Evolutionary conservation across 2,797 vertebrate species (phyloP), one percentile per base, ranked within the genome.

Genomic region (Spinibarbus caldwelli): DNA sequence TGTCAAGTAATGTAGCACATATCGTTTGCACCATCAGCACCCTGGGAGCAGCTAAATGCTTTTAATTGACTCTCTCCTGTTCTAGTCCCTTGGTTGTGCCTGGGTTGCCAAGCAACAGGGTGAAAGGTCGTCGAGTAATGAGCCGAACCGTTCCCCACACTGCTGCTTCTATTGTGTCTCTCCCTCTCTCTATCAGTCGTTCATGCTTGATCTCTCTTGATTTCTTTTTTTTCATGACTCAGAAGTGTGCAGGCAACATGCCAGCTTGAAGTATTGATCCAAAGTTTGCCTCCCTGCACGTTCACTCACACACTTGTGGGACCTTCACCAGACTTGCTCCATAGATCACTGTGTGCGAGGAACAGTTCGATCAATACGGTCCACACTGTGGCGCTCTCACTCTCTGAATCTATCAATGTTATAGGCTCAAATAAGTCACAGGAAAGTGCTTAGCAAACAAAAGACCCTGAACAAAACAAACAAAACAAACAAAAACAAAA

Each of bases 101-200:
- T 89, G 43, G 2, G 91, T 94, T 92, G 93, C 92, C 92, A 89
- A 80, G 93, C 89, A 88, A 93, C 91, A 87, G 90, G 90, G 90
- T 90, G 89, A 86, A 92, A 92, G 94, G 93, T 94, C 92, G 89
- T 80, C 73, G 82, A 76, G 79, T 94, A 94, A 95, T 92, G 91
- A 94, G 93, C 88, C 87, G 81, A 89, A 92, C 85, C 80, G 9
- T 78, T 87, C 83, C 73, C 73, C 72, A 85, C 73, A 71, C 89
- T 84, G 82, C 80, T 41, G 77, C 54, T 83, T 67, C 38, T 49
- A 59, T 76, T 85, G 73, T 81, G 77, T 41, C 45, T 76, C 84
- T 36, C 80, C 73, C 82, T 86, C 80, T 80, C 80, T 83, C 73
- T 73, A 34, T 86, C 82, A 77, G 62, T 54, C 52, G 86, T 49